phyloP scores from a whole-genome alignment of 1,140 invertebrate genomes.

The Sitobion miscanthi region DNA sequence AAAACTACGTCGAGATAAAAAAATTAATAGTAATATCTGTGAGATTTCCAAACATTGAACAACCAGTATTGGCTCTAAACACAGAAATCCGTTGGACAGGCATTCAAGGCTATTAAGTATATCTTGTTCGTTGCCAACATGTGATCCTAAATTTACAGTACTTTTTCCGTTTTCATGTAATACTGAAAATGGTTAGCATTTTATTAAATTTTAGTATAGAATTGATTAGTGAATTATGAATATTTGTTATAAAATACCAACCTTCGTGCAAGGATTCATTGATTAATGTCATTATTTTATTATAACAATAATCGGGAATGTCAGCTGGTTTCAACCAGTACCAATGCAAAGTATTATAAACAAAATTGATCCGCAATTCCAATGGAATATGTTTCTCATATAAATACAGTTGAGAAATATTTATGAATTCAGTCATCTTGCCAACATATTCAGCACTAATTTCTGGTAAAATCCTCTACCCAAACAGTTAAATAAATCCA shows the following conservation, averaged over 20 bases:
- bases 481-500: not conserved
- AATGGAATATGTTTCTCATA: conserved; percentile 45
- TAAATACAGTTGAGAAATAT: conserved; percentile 37
- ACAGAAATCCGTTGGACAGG: conserved; percentile 3
- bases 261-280: conserved; percentile 33
- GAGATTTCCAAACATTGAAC: conserved; percentile 48
- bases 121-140: conserved; percentile 19
- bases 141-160: conserved; percentile 12
- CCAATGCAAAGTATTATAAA: conserved; percentile 40
- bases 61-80: conserved; percentile 38
- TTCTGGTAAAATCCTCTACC: conserved; percentile 10
- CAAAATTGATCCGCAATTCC: conserved; percentile 10
- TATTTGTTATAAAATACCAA: not conserved
- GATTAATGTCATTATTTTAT: conserved; percentile 14
- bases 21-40: conserved; percentile 28
- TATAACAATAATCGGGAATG: conserved; percentile 40
- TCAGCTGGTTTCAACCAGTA: conserved; percentile 41
- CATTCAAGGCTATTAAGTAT: conserved; percentile 21
- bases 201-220: not conserved
- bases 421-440: conserved; percentile 41
- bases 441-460: conserved; percentile 22
- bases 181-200: conserved; percentile 7
- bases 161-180: conserved; percentile 16
- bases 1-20: conserved; percentile 9
- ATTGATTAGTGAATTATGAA: not conserved